Evolutionary conservation across 1,140 invertebrate genomes (phyloP).

Genomic region (Ceratitis capitata): DNA sequence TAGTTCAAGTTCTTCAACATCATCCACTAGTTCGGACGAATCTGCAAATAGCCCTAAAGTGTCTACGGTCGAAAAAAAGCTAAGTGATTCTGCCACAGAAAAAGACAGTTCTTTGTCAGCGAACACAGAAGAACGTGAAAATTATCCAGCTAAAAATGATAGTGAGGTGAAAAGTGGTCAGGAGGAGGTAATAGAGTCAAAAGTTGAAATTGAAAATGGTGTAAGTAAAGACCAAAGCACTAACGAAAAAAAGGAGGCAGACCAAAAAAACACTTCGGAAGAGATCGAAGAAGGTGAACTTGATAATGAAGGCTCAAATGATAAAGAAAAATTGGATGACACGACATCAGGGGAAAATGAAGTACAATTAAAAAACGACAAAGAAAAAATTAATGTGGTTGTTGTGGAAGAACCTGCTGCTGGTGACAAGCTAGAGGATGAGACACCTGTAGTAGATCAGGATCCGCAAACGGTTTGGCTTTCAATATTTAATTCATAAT

Average conservation of each 20-base stretch:
- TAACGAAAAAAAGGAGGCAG: not conserved
- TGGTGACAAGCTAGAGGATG: not conserved
- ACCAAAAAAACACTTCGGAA: not conserved
- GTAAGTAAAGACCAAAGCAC: too few species aligned
- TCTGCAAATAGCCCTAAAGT: not conserved
- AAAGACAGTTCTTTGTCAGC: not conserved
- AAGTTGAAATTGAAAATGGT: too few species aligned
- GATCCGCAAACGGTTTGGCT: not conserved
- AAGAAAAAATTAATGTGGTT: too few species aligned
- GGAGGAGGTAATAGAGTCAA: not conserved
- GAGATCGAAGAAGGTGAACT: not conserved
- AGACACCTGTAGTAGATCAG: not conserved
- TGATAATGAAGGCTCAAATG: not conserved
- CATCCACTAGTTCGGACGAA: conserved; percentile 3
- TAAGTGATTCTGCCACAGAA: not conserved
- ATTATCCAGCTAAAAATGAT: not conserved
- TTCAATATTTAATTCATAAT: not conserved
- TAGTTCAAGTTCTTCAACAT: conserved; percentile 41
- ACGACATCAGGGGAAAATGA: not conserved
- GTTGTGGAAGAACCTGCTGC: not conserved
- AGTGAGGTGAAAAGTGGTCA: not conserved
- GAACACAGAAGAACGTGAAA: not conserved
- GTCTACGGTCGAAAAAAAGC: not conserved
- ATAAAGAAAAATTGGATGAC: not conserved
- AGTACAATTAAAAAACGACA: not conserved